phyloP scores from a whole-genome alignment of 2,797 vertebrate genomes.

The Sebastes cheni region DNA sequence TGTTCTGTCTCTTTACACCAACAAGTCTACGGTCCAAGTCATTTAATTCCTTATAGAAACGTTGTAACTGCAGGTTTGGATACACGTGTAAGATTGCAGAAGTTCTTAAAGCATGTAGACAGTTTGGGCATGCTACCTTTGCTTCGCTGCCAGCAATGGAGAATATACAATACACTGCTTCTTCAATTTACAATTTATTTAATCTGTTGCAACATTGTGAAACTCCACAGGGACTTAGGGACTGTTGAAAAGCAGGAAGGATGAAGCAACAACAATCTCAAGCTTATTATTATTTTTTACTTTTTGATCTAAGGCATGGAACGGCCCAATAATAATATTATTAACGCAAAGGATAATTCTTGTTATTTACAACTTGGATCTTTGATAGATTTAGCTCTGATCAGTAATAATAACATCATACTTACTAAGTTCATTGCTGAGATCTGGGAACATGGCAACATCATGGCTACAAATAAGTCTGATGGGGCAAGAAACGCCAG shows the following conservation, averaged over 20 bases:
- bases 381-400: background rate
- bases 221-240: constrained; percentile 34
- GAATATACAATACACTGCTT: background rate
- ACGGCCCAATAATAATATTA: constrained; percentile 15
- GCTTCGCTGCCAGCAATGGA: constrained; percentile 6
- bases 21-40: constrained; percentile 38
- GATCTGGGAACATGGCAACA: background rate
- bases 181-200: constrained; percentile 35
- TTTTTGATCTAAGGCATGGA: constrained; percentile 30
- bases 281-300: background rate
- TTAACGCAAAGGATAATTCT: background rate
- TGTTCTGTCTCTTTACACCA: constrained; percentile 39
- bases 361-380: constrained; percentile 1
- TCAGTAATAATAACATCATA: background rate
- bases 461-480: background rate
- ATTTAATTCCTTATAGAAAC: constrained; percentile 12
- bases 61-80: constrained; percentile 12
- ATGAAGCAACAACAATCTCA: constrained; percentile 49
- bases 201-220: constrained; percentile 58
- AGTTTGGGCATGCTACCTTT: constrained; percentile 8
- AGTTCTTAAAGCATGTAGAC: constrained; percentile 15
- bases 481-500: background rate
- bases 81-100: constrained; percentile 15
- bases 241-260: constrained; percentile 51
- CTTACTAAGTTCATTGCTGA: background rate